Conservation (phyloP, 2,888 invertebrate genomes). For the Himalopsyche anomala region DNA sequence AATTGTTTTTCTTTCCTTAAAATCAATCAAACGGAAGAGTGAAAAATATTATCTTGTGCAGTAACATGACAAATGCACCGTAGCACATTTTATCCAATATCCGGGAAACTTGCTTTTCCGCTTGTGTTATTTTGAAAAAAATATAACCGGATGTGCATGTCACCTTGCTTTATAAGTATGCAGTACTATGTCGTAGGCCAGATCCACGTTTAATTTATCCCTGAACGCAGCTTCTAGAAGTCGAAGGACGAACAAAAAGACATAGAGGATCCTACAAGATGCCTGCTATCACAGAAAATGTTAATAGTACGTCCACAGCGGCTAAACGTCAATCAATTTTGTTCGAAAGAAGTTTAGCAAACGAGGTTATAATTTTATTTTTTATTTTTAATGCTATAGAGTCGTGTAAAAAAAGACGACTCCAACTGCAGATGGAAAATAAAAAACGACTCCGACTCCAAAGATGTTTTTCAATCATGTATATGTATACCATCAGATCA, state of each 20-base stretch:
- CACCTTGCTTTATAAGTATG: constrained; percentile 3
- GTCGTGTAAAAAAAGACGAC: too few species aligned
- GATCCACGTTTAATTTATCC: constrained; percentile 54
- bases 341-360: too few species aligned
- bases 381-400: too few species aligned
- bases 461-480: too few species aligned
- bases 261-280: constrained; percentile 46
- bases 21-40: too few species aligned
- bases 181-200: background rate
- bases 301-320: background rate
- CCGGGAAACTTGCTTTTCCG: background rate
- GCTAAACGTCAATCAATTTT: background rate
- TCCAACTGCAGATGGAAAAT: too few species aligned
- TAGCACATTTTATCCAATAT: background rate
- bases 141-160: constrained; percentile 1
- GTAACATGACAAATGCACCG: background rate
- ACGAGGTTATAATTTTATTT: too few species aligned
- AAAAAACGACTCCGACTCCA: too few species aligned
- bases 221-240: constrained; percentile 48
- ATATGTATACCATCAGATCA: too few species aligned
- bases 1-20: too few species aligned
- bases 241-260: constrained; percentile 56
- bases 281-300: constrained; percentile 36
- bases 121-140: constrained; percentile 2
- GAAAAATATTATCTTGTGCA: background rate